Percentiles rank a stretch among this genome's conserved stretches.
Evolutionary conservation across 1,140 invertebrate genomes (phyloP).

Genomic region (Procambarus virginalis): DNA sequence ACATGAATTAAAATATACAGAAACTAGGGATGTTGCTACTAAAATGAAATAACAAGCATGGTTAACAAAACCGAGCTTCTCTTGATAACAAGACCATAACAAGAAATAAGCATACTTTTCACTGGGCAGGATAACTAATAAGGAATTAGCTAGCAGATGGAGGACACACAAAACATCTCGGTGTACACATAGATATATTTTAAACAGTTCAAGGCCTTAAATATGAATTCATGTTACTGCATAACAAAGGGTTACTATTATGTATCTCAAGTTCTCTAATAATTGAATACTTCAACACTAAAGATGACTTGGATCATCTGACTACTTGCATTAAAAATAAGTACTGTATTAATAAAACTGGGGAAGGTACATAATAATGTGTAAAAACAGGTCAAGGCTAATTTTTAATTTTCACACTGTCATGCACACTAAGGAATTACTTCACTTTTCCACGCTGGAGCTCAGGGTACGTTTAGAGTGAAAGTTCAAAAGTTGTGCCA

Average conservation of each 20-base stretch:
- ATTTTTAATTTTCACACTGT: background rate
- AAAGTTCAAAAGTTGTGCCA: constrained; percentile 56
- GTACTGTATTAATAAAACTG: background rate
- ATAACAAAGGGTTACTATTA: background rate
- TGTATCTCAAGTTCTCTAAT: too few species aligned
- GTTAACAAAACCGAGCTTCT: too few species aligned
- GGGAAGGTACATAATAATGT: background rate
- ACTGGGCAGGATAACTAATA: background rate
- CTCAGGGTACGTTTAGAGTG: constrained; percentile 33
- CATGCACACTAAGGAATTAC: constrained; percentile 33
- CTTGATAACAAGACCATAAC: too few species aligned
- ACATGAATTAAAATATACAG: background rate
- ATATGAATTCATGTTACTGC: background rate
- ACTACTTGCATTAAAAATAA: background rate
- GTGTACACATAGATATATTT: background rate
- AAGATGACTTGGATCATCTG: background rate
- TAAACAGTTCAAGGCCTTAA: background rate
- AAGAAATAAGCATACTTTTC: background rate
- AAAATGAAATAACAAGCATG: background rate
- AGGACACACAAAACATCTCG: background rate
- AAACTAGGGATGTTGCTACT: background rate
- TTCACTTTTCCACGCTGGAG: constrained; percentile 32
- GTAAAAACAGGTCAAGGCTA: constrained; percentile 2
- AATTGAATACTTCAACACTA: background rate
- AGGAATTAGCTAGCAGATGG: background rate